phyloP scores from a whole-genome alignment of 1,140 invertebrate genomes.

The Sitobion miscanthi region DNA sequence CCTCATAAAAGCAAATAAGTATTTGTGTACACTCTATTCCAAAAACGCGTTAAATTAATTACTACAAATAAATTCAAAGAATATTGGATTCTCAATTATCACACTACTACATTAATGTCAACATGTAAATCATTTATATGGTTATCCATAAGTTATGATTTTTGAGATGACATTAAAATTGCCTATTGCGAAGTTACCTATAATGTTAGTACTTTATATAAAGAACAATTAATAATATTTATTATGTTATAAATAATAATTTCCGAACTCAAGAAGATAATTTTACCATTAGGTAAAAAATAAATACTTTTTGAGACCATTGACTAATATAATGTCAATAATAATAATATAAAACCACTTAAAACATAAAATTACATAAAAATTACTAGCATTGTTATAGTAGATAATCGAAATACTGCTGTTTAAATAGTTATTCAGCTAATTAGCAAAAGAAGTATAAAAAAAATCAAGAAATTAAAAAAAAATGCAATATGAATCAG shows the following conservation, averaged over 20 bases:
- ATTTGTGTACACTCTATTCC: background rate
- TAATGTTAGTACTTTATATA: background rate
- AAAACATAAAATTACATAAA: slow-evolving; percentile 5
- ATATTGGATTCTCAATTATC: background rate
- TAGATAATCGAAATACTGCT: background rate
- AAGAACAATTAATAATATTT: background rate
- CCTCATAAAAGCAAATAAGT: slow-evolving; percentile 18
- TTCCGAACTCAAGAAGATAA: background rate
- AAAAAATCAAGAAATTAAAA: background rate
- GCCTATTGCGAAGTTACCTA: background rate
- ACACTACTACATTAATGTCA: background rate
- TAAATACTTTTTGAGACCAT: background rate
- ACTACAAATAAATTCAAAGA: background rate
- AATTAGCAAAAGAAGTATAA: background rate
- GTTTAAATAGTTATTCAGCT: background rate
- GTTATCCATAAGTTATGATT: background rate
- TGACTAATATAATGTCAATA: background rate
- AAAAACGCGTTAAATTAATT: background rate
- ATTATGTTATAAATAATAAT: background rate
- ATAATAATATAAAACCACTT: background rate
- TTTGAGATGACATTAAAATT: background rate
- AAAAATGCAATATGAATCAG: background rate
- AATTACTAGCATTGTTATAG: background rate
- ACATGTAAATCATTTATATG: background rate
- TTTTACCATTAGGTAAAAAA: background rate